Evolutionary conservation across 2,888 invertebrate genomes (phyloP), one percentile per base, ranked within the genome.

Genomic region (Drosophila parthenogenetica): DNA sequence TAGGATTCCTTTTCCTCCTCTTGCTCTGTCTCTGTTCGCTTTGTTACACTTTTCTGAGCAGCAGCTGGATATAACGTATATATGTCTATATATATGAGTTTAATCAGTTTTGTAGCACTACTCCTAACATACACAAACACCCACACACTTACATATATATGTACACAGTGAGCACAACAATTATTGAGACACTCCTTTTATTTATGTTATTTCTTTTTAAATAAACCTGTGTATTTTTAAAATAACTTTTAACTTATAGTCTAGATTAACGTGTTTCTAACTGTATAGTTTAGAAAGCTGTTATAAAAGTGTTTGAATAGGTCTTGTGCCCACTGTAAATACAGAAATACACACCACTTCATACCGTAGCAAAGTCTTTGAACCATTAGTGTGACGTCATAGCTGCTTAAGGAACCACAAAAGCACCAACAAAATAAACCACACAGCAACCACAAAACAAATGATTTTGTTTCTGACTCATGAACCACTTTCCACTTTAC

Each of bases 401-500:
- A 78, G 75, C 72, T 61, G 54, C 54, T 64, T 67, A 77, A 78
- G 75, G 79, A 77, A 73, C 73, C 75, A 74, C 75, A 63, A 58
- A 58, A 73, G 61, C 70, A 74, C 62, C 66, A 74, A 57, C 37
- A 65, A 53, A 51, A 58, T 17, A 64, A 46, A 65, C 29, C 29
- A 29, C n/a, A 69, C 37, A 64, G 58, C 40, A 71, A 29, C 50
- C 35, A 35, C 35, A 35, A 35, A 22, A 70, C 35, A 35, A 35
- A 59, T 39, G 51, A 14, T 39, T 22, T 37, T 55, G 43, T 22
- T 55, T 46, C 43, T 69, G 74, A 81, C 81, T 80, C 85, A 87
- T 79, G 68, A 79, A 79, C 73, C 80, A 81, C 69, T 80, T 79
- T 74, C 69, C 81, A 78, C 79, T 87, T 74, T 79, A 71, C 79